Conservation (phyloP, 2,797 vertebrate genomes). For the Ctenosaura bakeri region DNA sequence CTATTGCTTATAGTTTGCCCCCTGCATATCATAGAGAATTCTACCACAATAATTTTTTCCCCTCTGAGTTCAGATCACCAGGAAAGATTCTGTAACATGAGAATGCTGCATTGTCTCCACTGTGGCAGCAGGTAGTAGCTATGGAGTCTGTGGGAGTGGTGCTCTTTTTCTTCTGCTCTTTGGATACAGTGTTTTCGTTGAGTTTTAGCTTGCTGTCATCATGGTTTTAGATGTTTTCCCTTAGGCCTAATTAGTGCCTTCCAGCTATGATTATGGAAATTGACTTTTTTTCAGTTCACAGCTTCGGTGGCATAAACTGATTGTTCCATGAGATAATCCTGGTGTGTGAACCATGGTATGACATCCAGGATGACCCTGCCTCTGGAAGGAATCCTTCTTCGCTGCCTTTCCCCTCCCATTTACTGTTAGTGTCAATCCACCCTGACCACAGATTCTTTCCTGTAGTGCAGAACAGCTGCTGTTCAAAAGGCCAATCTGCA, state of each 20-base stretch:
- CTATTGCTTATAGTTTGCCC: neutral
- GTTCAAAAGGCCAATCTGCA: neutral
- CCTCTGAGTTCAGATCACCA: neutral
- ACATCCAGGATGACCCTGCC: neutral
- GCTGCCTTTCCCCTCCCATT: neutral
- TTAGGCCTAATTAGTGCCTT: neutral
- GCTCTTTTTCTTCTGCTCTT: neutral
- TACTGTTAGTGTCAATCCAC: neutral
- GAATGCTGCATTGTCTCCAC: neutral
- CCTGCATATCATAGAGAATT: neutral
- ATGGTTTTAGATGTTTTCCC: neutral
- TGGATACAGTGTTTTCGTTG: neutral
- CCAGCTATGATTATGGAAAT: neutral
- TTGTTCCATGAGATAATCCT: neutral
- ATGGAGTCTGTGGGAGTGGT: neutral
- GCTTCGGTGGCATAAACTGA: neutral
- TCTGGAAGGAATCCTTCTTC: neutral
- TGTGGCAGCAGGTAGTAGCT: too few relatives aligned
- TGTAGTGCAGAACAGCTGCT: neutral
- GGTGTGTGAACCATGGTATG: neutral
- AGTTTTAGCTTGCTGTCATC: neutral
- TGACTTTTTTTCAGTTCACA: neutral
- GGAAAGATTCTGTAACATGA: neutral
- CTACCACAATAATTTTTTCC: too few relatives aligned
- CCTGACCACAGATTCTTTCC: conserved; percentile 12